Evolutionary conservation across 2,888 invertebrate species (phyloP).

Genomic region (Lasioglossum pauxillum): DNA sequence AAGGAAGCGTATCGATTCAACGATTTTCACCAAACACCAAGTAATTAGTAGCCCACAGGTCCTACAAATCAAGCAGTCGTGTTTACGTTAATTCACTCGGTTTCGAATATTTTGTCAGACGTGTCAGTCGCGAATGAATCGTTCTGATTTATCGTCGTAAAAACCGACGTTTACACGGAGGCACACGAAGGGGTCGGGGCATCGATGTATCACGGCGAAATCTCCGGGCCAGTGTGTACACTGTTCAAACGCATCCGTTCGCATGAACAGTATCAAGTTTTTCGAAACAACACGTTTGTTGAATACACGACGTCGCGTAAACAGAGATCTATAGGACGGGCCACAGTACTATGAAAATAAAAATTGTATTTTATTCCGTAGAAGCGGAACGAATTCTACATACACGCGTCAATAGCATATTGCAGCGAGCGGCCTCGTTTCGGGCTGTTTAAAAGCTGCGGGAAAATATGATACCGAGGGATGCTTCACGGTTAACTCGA

Average conservation of each 20-base stretch:
- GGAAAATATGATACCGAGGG: background rate
- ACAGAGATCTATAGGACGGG: slow-evolving; percentile 15
- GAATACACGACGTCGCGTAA: slow-evolving; percentile 28
- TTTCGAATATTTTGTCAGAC: background rate
- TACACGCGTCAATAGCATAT: background rate
- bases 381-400: background rate
- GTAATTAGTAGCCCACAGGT: background rate
- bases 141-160: slow-evolving; percentile 2
- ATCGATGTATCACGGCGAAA: background rate
- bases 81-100: background rate
- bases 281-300: slow-evolving; percentile 25
- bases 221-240: slow-evolving; percentile 4
- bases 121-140: slow-evolving; percentile 56
- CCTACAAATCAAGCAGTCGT: background rate
- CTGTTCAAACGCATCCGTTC: slow-evolving; percentile 8
- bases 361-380: slow-evolving; percentile 18
- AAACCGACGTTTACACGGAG: slow-evolving; percentile 4
- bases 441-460: background rate
- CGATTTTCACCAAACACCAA: background rate
- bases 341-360: slow-evolving; percentile 15
- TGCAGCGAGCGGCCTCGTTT: background rate
- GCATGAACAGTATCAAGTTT: slow-evolving; percentile 30
- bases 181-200: background rate
- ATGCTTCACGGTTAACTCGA: background rate
- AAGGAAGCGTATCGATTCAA: background rate